These are phyloP conservation scores for Idaea aversata DNA, from an alignment of 2,888 invertebrate genomes.

Conservation along the genomic window DNA sequence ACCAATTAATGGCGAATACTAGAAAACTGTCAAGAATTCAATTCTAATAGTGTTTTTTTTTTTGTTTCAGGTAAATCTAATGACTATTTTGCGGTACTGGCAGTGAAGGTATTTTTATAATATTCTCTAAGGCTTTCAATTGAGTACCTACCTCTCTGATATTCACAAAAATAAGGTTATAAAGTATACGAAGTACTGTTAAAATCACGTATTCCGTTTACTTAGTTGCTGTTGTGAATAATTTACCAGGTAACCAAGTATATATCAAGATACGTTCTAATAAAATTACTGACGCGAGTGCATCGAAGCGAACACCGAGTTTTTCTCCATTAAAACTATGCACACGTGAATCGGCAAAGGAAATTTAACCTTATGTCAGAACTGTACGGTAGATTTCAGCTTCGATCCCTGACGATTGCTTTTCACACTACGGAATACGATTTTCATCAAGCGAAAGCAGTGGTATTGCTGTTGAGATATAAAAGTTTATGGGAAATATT, in stretches of 20 bases:
- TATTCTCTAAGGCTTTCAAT: neutral
- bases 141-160: neutral
- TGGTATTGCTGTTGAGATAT: constrained; percentile 44
- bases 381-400: constrained; percentile 23
- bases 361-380: constrained; percentile 28
- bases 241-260: constrained; percentile 13
- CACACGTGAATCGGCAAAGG: constrained; percentile 19
- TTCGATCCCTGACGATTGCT: constrained; percentile 46
- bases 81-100: neutral
- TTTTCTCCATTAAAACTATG: constrained; percentile 43
- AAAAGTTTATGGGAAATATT: constrained; percentile 20
- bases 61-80: neutral
- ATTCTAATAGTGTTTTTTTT: neutral
- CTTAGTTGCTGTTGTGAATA: constrained; percentile 25
- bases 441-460: constrained; percentile 62
- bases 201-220: constrained; percentile 13
- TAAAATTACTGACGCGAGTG: constrained; percentile 33
- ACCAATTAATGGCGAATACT: too few species aligned
- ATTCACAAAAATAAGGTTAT: neutral
- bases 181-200: constrained; percentile 6
- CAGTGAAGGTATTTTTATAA: neutral
- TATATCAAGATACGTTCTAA: constrained; percentile 15
- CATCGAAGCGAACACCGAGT: constrained; percentile 46
- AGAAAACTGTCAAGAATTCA: neutral
- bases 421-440: constrained; percentile 59